phyloP scores from a whole-genome alignment of 2,113 vertebrate genomes.

The Labrus mixtus region DNA sequence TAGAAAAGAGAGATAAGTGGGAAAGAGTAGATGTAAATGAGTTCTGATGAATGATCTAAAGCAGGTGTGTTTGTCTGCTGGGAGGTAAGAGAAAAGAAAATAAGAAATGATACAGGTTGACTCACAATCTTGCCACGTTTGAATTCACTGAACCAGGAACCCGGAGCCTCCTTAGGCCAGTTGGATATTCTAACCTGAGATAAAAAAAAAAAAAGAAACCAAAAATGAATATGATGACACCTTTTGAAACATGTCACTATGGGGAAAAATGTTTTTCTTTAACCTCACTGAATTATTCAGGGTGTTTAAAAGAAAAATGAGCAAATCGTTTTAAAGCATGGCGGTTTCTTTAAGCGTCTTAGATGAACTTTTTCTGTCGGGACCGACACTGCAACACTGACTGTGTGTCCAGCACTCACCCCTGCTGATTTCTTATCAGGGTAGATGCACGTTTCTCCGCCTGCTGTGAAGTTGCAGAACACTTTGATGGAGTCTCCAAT shows the following conservation, averaged over 20 bases:
- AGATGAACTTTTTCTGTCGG: no score
- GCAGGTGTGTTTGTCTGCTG: not conserved
- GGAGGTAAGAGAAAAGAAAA: conserved; percentile 23
- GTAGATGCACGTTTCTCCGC: conserved; percentile 96
- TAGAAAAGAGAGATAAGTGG: not conserved
- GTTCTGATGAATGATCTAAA: conserved; percentile 31
- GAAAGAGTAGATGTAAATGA: conserved; percentile 18
- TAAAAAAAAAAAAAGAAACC: not conserved
- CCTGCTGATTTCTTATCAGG: conserved; percentile 96
- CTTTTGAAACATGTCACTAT: no score
- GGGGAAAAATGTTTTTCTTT: no score
- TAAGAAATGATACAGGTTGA: conserved; percentile 42
- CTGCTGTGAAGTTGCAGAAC: conserved; percentile 97
- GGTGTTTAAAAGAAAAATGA: no score
- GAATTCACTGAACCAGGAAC: conserved; percentile 99
- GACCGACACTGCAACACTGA: not conserved
- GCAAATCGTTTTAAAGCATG: no score
- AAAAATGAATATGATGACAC: no score
- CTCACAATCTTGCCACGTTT: conserved; percentile 98
- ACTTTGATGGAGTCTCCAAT: conserved; percentile 96
- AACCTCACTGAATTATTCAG: no score
- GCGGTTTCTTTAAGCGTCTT: no score
- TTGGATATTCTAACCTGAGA: conserved; percentile 94
- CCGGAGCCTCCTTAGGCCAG: conserved; percentile 96
- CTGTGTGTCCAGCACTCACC: conserved; percentile 80